Conservation (phyloP, 2,888 invertebrate genomes). For the Pasiphila rectangulata region DNA sequence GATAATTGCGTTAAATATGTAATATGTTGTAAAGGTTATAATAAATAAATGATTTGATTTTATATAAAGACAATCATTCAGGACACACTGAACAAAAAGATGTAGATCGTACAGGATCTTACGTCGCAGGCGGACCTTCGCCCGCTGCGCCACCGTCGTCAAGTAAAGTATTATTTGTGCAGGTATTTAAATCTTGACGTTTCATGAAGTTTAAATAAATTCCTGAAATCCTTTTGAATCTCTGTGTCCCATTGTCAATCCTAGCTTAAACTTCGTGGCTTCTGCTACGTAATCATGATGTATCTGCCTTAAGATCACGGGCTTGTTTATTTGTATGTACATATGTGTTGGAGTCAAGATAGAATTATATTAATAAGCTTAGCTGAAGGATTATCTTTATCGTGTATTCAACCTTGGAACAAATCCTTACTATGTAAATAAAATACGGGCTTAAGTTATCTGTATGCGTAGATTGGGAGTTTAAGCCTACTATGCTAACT, state of each 20-base stretch:
- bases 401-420: constrained; percentile 22
- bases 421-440: constrained; percentile 28
- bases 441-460: constrained; percentile 27
- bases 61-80: no score
- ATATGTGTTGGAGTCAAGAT: neutral
- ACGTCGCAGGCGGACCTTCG: no score
- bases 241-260: neutral
- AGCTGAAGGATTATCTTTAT: constrained; percentile 4
- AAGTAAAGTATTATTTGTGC: no score
- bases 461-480: constrained; percentile 8
- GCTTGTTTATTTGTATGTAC: neutral
- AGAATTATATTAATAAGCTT: neutral
- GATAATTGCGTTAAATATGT: no score
- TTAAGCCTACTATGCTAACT: neutral
- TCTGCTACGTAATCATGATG: neutral
- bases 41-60: no score
- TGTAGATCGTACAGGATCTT: no score
- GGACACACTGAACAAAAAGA: no score
- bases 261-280: neutral
- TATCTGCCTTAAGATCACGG: neutral
- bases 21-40: no score
- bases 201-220: no score
- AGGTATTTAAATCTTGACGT: no score
- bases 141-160: no score
- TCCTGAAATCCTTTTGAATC: neutral